Base-by-base conservation (phyloP, 1,140 invertebrate species). In the Pseudomyrmex sp. region DNA sequence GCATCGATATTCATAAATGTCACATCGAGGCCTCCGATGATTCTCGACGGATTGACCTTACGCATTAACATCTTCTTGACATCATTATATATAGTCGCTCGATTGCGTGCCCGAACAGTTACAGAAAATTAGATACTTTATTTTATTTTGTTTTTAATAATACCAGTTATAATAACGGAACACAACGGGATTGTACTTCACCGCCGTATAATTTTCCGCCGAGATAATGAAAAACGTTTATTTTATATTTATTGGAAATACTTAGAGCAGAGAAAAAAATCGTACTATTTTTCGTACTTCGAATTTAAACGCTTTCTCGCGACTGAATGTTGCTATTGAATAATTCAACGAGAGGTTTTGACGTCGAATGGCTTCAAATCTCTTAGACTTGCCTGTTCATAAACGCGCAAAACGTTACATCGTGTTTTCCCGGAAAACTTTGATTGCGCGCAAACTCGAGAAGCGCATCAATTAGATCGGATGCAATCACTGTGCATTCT, bases 1-100 rank as follows among this genome's bases (percentile, higher is more conserved):
- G 66, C 66, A 59, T 80, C 76, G 76, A 80, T 80, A 80, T 80
- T 70, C 76, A 72, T 80, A 80, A 80, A 80, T 80, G 66, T 80
- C 76, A 80, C 10, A 59, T 44, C 44, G 9, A 10, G 48, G 7
- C 18, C 75, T 10, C 8, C 48, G 44, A 26, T 48, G 54, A 72
- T 61, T 61, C 5, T 66, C 48, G 44, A 80, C 76, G 61, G 66
- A 80, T 80, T 72, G 54, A 80, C 54, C 66, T 80, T 50, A 80
- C 54, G 54, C 70, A 52, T 70, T 59, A 48, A n/a, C 44, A 7
- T 10, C 54, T 20, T 61, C 54, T 20, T 61, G 52, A 61, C 54
- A 44, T 70, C 72, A 20, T 54, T 35, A 26, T 26, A 26, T 26
- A 26, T 26, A 50, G 20, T 35, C 35, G 63, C 9, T 50, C 54